Conservation (phyloP, 2,888 invertebrate species). For the Eubasilissa splendida region DNA sequence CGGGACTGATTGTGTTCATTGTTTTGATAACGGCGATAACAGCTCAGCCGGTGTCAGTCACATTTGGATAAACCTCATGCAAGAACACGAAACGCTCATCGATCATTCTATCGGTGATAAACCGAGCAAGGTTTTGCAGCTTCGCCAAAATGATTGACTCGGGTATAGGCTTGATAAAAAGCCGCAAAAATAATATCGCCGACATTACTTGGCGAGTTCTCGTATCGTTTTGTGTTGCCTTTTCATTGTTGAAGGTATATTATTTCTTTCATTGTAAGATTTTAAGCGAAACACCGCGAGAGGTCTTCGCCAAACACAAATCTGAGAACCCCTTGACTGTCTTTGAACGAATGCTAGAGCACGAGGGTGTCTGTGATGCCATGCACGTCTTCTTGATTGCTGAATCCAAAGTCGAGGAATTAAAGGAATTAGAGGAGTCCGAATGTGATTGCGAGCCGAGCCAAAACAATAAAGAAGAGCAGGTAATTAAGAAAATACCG, state of each 20-base stretch:
- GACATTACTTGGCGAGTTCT: constrained; percentile 1
- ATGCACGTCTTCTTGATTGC: constrained; percentile 40
- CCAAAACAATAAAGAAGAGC: not conserved
- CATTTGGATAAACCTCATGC: constrained; percentile 13
- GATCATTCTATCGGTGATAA: constrained; percentile 5
- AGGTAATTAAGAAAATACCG: not conserved
- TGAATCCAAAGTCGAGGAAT: not conserved
- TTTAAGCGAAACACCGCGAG: not conserved
- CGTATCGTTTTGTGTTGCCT: constrained; percentile 7
- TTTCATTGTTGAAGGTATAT: constrained; percentile 9
- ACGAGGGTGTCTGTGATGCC: constrained; percentile 15
- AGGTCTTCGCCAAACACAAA: not conserved
- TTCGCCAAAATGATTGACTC: constrained; percentile 5
- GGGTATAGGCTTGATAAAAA: not conserved
- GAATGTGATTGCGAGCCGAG: not conserved
- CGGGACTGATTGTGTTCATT: constrained; percentile 22
- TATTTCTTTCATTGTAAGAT: not conserved
- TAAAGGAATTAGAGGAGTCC: not conserved
- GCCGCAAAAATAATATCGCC: constrained; percentile 1
- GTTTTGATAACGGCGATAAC: constrained; percentile 26
- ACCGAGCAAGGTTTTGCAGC: not conserved
- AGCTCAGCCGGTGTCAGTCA: not conserved
- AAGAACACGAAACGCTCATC: not conserved
- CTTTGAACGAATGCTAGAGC: constrained; percentile 34
- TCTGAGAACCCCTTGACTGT: constrained; percentile 3